phyloP scores from a whole-genome alignment of 2,888 invertebrate genomes.

The Silvanus unidentatus region DNA sequence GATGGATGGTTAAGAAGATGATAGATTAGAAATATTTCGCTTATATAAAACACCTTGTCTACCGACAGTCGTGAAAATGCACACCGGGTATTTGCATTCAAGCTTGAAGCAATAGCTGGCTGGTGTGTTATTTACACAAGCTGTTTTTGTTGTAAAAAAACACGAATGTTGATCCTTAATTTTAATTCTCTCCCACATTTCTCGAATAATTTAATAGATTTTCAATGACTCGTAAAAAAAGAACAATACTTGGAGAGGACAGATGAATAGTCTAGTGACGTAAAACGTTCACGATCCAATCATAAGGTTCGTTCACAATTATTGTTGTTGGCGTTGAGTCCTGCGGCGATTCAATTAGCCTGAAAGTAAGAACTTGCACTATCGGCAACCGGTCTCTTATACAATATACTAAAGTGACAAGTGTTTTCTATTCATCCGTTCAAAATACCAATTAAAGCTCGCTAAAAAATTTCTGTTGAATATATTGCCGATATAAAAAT shows the following conservation, averaged over 20 bases:
- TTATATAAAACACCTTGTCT: constrained; percentile 14
- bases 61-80: no score
- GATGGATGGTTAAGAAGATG: constrained; percentile 15
- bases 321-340: constrained; percentile 15
- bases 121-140: no score
- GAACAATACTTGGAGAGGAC: constrained; percentile 10
- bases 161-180: no score
- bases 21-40: constrained; percentile 15
- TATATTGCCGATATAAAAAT: constrained; percentile 4
- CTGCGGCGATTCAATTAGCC: constrained; percentile 24
- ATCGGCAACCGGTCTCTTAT: constrained; percentile 13
- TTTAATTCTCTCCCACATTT: no score
- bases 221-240: background rate
- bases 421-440: constrained; percentile 23
- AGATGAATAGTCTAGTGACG: constrained; percentile 17
- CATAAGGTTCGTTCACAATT: constrained; percentile 12
- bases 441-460: constrained; percentile 21
- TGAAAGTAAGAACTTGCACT: constrained; percentile 19
- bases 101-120: no score
- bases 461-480: no score
- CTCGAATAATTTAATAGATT: background rate
- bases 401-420: constrained; percentile 15
- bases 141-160: no score
- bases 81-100: no score
- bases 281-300: constrained; percentile 13